phyloP scores from a whole-genome alignment of 1,140 invertebrate genomes.

The Capitella teleta region DNA sequence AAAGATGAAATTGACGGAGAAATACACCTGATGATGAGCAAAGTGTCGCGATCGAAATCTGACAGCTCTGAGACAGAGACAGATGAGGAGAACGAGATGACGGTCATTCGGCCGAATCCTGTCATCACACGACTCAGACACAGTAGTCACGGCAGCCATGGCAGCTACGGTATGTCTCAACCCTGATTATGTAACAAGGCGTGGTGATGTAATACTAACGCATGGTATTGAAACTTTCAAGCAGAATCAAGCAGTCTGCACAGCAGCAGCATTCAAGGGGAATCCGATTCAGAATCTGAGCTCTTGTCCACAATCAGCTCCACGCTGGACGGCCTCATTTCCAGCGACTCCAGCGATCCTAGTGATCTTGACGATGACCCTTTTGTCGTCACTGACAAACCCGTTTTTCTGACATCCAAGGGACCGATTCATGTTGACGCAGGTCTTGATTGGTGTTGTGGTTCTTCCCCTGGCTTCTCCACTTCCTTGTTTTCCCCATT shows the following conservation, averaged over 20 bases:
- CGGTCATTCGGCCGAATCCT: slow-evolving; percentile 48
- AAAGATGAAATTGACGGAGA: slow-evolving; percentile 28
- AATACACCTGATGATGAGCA: slow-evolving; percentile 26
- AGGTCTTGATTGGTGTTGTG: background rate
- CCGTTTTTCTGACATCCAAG: slow-evolving; percentile 33
- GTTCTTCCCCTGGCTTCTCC: background rate
- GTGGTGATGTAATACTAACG: too few relatives aligned
- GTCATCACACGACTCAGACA: slow-evolving; percentile 19
- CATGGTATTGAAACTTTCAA: background rate
- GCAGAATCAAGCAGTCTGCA: slow-evolving; percentile 35
- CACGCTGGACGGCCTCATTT: slow-evolving; percentile 51
- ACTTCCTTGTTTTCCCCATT: background rate
- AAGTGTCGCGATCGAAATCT: slow-evolving; percentile 39
- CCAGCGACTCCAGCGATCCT: slow-evolving; percentile 59
- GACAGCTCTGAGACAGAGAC: slow-evolving; percentile 53
- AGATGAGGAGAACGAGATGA: slow-evolving; percentile 49
- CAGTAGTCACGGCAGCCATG: slow-evolving; percentile 34
- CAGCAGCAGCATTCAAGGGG: slow-evolving; percentile 49
- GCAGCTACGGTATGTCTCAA: slow-evolving; percentile 17
- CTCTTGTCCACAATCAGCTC: slow-evolving; percentile 32
- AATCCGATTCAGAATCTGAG: slow-evolving; percentile 71
- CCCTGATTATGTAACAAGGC: too few relatives aligned
- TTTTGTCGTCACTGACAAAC: slow-evolving; percentile 26
- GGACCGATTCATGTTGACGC: slow-evolving; percentile 25
- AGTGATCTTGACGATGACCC: slow-evolving; percentile 50